Evolutionary conservation across 2,888 invertebrate species (phyloP).

Genomic region (Agonopterix heracliana): DNA sequence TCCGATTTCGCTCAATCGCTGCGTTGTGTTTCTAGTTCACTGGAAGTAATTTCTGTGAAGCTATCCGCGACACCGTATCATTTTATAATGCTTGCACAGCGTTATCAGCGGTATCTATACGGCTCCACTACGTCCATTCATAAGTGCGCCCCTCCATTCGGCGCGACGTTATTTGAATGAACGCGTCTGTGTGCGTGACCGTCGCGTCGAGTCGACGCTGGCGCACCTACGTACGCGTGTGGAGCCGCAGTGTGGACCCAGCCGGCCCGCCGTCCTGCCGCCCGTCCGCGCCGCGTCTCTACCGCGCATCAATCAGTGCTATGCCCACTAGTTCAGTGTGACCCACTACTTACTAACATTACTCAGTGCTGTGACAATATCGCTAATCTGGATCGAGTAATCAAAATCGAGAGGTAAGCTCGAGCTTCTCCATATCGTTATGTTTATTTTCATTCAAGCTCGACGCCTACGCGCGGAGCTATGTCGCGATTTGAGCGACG

Average conservation of each 20-base stretch:
- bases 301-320: slow-evolving; percentile 44
- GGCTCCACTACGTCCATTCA: slow-evolving; percentile 74
- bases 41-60: slow-evolving; percentile 24
- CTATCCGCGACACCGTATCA: slow-evolving; percentile 33
- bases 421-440: slow-evolving; percentile 17
- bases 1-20: slow-evolving; percentile 32
- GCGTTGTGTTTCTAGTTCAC: slow-evolving; percentile 21
- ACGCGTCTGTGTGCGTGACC: slow-evolving; percentile 46
- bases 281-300: slow-evolving; percentile 31
- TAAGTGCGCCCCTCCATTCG: slow-evolving; percentile 56
- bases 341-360: slow-evolving; percentile 37
- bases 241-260: slow-evolving; percentile 44
- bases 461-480: slow-evolving; percentile 65
- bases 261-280: slow-evolving; percentile 45
- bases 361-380: slow-evolving; percentile 51
- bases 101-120: slow-evolving; percentile 64
- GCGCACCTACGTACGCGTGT: slow-evolving; percentile 45
- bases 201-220: slow-evolving; percentile 19
- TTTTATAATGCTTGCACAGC: slow-evolving; percentile 53
- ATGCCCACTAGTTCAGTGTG: slow-evolving; percentile 59
- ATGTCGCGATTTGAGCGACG: slow-evolving; percentile 72
- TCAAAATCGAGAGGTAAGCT: slow-evolving; percentile 70
- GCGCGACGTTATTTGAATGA: slow-evolving; percentile 51
- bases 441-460: slow-evolving; percentile 71
- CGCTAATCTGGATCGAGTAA: slow-evolving; percentile 71